Evolutionary conservation across 2,888 invertebrate species (phyloP).

Genomic region (Limnephilus marmoratus): DNA sequence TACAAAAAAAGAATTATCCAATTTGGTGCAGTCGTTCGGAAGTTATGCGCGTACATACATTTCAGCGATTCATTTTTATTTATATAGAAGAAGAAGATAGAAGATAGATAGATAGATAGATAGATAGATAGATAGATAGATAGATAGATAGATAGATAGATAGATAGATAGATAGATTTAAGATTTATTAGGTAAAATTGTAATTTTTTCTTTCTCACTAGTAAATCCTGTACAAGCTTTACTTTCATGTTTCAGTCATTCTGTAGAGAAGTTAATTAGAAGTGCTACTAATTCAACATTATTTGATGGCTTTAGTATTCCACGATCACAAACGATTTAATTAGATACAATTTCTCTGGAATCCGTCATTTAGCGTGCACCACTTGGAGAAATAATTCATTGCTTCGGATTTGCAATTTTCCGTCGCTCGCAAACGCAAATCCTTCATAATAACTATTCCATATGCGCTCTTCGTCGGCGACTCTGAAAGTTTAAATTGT

Average conservation of each 20-base stretch:
- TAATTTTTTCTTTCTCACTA: too few species aligned
- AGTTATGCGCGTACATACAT: too few species aligned
- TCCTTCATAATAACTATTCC: constrained; percentile 20
- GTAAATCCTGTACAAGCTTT: background rate
- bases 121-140: too few species aligned
- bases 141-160: too few species aligned
- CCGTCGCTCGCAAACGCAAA: background rate
- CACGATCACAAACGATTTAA: background rate
- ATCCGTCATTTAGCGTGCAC: background rate
- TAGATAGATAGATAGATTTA: too few species aligned
- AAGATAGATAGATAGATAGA: too few species aligned
- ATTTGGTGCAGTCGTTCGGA: too few species aligned
- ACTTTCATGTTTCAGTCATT: background rate
- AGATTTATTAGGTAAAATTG: too few species aligned
- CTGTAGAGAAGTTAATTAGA: background rate
- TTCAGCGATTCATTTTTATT: too few species aligned
- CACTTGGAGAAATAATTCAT: constrained; percentile 1
- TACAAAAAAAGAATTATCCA: too few species aligned
- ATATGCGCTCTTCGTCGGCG: background rate
- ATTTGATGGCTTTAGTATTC: background rate
- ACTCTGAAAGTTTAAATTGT: background rate
- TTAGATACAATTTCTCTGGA: background rate
- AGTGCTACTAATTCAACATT: background rate
- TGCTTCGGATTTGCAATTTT: background rate
- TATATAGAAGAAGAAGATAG: too few species aligned